A percentile compares a stretch with the other conserved stretches of the same genome.
These are phyloP conservation scores for Nomada goodeniana DNA, from an alignment of 2,888 invertebrate species.

Conservation along the genomic window DNA sequence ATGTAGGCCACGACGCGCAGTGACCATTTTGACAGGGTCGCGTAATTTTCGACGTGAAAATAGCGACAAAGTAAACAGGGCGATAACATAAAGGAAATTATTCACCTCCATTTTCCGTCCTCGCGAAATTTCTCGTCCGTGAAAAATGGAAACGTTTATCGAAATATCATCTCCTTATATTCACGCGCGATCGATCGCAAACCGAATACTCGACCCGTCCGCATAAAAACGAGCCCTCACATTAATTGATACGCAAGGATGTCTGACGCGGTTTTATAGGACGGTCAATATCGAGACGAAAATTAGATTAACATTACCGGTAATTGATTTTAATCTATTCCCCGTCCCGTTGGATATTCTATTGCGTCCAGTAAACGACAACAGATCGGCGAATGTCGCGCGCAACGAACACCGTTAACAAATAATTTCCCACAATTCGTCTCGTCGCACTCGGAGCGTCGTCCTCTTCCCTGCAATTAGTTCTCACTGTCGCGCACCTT, in stretches of 20 bases:
- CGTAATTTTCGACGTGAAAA: conserved; percentile 68
- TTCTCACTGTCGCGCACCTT: background rate
- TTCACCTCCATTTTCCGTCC: background rate
- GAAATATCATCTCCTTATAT: background rate
- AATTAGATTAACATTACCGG: too few species aligned
- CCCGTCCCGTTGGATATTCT: too few species aligned
- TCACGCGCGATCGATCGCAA: background rate
- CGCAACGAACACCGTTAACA: background rate
- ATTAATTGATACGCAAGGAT: background rate
- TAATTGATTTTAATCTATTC: too few species aligned
- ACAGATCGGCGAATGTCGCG: too few species aligned
- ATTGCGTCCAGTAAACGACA: too few species aligned
- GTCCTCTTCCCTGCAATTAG: background rate
- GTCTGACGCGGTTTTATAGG: too few species aligned
- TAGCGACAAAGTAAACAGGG: background rate
- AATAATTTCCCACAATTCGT: conserved; percentile 9
- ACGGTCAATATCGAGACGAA: too few species aligned
- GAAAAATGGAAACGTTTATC: background rate
- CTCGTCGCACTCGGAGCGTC: background rate
- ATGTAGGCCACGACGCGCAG: conserved; percentile 60
- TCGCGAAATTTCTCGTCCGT: conserved; percentile 56
- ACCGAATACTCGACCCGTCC: too few species aligned
- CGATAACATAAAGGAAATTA: conserved; percentile 58
- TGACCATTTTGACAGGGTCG: conserved; percentile 54
- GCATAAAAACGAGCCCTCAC: background rate